Conservation (phyloP, 2,797 vertebrate species). For the Potorous gilbertii region DNA sequence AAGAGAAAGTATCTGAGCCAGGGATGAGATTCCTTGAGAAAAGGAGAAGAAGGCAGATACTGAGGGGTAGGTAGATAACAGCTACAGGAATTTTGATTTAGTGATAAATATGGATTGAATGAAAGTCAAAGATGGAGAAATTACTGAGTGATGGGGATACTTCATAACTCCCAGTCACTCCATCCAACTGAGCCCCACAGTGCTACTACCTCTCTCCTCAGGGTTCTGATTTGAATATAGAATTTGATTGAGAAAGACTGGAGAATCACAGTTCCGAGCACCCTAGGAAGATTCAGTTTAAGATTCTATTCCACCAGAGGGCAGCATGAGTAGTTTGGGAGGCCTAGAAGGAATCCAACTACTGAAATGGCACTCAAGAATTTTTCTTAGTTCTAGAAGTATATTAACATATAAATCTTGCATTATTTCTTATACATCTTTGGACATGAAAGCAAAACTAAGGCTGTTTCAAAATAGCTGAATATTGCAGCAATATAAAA, state of each 20-base stretch:
- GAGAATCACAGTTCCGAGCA: neutral
- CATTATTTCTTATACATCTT: neutral
- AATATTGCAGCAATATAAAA: neutral
- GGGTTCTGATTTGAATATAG: neutral
- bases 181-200: neutral
- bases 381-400: neutral
- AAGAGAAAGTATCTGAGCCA: neutral
- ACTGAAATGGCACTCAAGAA: neutral
- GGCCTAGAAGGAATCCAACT: neutral
- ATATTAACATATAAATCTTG: neutral
- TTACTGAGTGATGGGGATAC: neutral
- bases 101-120: neutral
- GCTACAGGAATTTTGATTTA: neutral
- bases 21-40: neutral
- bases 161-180: neutral
- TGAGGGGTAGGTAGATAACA: neutral
- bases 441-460: neutral
- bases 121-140: neutral
- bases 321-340: neutral
- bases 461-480: neutral
- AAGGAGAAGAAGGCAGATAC: neutral
- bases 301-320: neutral
- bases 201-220: neutral
- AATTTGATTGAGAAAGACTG: neutral
- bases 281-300: neutral